phyloP scores from a whole-genome alignment of 2,113 vertebrate species.

The Miniopterus natalensis region DNA sequence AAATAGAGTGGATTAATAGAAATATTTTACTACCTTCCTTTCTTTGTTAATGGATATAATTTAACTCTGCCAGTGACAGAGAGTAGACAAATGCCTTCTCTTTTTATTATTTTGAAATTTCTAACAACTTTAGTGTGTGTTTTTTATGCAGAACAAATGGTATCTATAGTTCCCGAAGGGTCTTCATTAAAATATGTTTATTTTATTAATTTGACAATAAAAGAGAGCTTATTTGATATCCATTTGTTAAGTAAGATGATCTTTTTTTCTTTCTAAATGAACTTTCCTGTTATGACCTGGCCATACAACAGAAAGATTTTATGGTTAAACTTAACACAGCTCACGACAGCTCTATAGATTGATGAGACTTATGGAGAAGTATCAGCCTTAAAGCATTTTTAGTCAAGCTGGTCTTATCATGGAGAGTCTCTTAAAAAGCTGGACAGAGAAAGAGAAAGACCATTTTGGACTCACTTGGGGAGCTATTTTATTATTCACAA shows the following conservation, averaged over 20 bases:
- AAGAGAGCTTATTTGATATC: neutral
- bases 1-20: conserved; percentile 9
- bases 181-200: neutral
- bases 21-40: conserved; percentile 25
- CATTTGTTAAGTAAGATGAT: neutral
- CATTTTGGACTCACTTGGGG: neutral
- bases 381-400: neutral
- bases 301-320: neutral
- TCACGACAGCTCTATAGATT: neutral
- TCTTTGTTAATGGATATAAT: neutral
- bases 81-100: neutral
- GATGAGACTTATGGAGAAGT: neutral
- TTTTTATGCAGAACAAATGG: conserved; percentile 3
- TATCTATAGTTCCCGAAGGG: neutral
- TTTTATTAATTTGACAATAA: neutral
- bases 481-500: neutral
- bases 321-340: neutral
- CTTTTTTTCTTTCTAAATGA: neutral
- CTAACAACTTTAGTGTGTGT: neutral
- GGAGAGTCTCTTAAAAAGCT: neutral
- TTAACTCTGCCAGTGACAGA: neutral
- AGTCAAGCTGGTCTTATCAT: neutral
- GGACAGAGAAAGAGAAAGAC: neutral
- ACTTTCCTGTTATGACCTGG: neutral
- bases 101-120: conserved; percentile 43